Evolutionary conservation across 2,888 invertebrate species (phyloP).

Genomic region (Plagodis pulveraria): DNA sequence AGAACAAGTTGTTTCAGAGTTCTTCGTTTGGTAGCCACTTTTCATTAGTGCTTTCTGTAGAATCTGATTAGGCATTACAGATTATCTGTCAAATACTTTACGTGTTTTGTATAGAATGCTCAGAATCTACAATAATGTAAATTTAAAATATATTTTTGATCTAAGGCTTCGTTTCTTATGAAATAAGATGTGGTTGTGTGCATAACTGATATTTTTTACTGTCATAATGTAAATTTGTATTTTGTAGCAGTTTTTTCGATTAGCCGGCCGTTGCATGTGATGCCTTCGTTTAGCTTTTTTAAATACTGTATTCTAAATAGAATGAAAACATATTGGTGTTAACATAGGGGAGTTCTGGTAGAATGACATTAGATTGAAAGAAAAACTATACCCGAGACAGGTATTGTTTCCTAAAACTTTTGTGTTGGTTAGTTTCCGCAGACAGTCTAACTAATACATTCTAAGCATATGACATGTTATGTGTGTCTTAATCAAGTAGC

Average conservation of each 20-base stretch:
- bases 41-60: too few relatives aligned
- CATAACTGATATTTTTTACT: slow-evolving; percentile 51
- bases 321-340: not conserved
- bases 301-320: not conserved
- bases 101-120: slow-evolving; percentile 32
- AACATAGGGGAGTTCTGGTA: too few relatives aligned
- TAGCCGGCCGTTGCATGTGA: slow-evolving; percentile 38
- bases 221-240: slow-evolving; percentile 36
- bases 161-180: slow-evolving; percentile 66
- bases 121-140: slow-evolving; percentile 49
- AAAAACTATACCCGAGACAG: too few relatives aligned
- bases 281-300: slow-evolving; percentile 26
- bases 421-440: too few relatives aligned
- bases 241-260: slow-evolving; percentile 57
- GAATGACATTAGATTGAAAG: too few relatives aligned
- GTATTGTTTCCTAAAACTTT: too few relatives aligned
- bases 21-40: too few relatives aligned
- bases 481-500: too few relatives aligned
- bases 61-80: too few relatives aligned
- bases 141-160: slow-evolving; percentile 40
- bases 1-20: too few relatives aligned
- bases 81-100: not conserved
- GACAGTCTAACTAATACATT: too few relatives aligned
- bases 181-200: slow-evolving; percentile 76
- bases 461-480: too few relatives aligned